Evolutionary conservation across 2,888 invertebrate species (phyloP).

Genomic region (Eurois occulta): DNA sequence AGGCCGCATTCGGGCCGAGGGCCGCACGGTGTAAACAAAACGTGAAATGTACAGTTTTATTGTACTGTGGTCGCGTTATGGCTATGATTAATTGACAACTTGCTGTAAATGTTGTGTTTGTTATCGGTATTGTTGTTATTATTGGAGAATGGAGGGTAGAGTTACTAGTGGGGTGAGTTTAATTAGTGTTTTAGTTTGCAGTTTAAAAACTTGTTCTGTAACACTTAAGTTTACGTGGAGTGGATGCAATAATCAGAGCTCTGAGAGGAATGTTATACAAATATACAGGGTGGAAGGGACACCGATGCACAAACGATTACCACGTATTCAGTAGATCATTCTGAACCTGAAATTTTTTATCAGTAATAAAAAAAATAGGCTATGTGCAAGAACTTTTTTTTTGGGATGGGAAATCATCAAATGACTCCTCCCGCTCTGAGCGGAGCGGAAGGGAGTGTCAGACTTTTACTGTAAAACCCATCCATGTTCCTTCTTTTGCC

Average conservation of each 20-base stretch:
- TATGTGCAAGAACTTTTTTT: too few relatives aligned
- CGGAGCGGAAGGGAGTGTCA: too few relatives aligned
- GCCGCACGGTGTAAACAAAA: constrained; percentile 51
- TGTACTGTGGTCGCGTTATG: constrained; percentile 51
- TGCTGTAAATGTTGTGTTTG: constrained; percentile 45
- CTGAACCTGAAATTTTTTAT: too few relatives aligned
- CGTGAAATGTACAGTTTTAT: constrained; percentile 60
- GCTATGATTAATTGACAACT: constrained; percentile 65
- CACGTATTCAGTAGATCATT: too few relatives aligned
- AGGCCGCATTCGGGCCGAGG: constrained; percentile 23
- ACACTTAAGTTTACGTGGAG: background rate
- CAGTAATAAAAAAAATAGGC: too few relatives aligned
- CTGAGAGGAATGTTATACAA: background rate
- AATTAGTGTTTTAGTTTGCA: background rate
- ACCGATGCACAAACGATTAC: too few relatives aligned
- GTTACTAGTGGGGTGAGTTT: background rate
- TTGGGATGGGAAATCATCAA: too few relatives aligned
- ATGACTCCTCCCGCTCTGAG: too few relatives aligned
- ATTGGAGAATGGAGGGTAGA: constrained; percentile 5
- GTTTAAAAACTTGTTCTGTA: background rate
- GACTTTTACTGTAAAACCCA: too few relatives aligned
- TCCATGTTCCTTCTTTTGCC: too few relatives aligned
- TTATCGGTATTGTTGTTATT: constrained; percentile 17
- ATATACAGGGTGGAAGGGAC: too few relatives aligned
- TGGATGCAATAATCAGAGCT: too few relatives aligned